Evolutionary conservation across 2,797 vertebrate species (phyloP), one percentile per base, ranked within the genome.

Genomic region (Lithobates sylvaticus): DNA sequence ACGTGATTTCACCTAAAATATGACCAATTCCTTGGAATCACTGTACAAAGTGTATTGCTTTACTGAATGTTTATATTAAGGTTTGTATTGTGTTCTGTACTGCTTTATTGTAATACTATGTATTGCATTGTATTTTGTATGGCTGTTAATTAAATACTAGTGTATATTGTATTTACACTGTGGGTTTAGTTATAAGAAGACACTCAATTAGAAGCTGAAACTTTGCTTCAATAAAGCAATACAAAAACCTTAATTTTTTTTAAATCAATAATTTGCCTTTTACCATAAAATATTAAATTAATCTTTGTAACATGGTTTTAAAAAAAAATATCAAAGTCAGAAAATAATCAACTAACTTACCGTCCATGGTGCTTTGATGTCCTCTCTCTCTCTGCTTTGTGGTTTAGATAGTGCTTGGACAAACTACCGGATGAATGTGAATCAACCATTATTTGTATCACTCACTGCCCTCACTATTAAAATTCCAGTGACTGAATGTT

Each of bases 381-480:
- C 23, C 73, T 36, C 65, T 39, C 68, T 39, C 68, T 79, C 16
- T 72, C 65, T 34, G 84, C 32, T 83, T 81, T 87, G 81, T 61
- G 12, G 39, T 69, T 70, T 65, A 74, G 29, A 70, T 44, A 74
- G 47, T 23, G 21, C 69, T 61, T 32, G 47, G 73, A 73, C 39
- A 73, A 77, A 87, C 76, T 87, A 83, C 7, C 61, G 27, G 27
- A 39, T 68, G 23, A 70, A 67, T 32, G 81, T 79, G 81, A 83
- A 75, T 84, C 80, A 83, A 50, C 75, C 81, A 83, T 84, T 87
- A 83, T 87, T 87, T 87, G 81, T 87, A 87, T 84, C 80, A 73
- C 26, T 44, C 61, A 39, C 75, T 83, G 34, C n/a, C 58, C 81
- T 79, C 27, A 36, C 81, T 79, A 83, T 87, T 87, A 87, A 87